Evolutionary conservation across 2,113 vertebrate species (phyloP), one percentile per base, ranked within the genome.

Genomic region (Alectura lathami): DNA sequence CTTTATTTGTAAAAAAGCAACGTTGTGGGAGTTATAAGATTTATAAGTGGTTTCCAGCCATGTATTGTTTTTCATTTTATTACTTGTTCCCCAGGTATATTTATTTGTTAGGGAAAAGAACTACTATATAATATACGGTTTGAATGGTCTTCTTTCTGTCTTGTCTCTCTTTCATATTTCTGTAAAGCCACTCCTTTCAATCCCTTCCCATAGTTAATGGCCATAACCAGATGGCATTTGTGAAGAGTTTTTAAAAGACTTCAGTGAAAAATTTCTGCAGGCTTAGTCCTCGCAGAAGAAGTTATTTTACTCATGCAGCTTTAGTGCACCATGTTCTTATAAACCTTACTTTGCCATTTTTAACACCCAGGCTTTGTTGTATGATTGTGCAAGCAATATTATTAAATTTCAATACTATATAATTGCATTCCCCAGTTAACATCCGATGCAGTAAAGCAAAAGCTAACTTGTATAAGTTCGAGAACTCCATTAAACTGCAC

Each of bases 211-310:
- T 72, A 84, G 81, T 87, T 89, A 94, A 94, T 78, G 82, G 48
- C 84, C 67, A 87, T 88, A 92, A 83, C 57, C 75, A 94, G 72
- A 86, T 88, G 88, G 66, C 2, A 0, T 82, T 95, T 90, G 13
- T 64, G 86, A 82, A 94, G 56, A 59, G 54, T 80, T 96, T 95
- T 90, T 89, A 51, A 73, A 85, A 95, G 86, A 68, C 70, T 69
- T 54, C 30, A 83, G 63, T 87, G 60, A 94, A 96, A 96, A 87
- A 54, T 66, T 75, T 95, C 88, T 81, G 70, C 51, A 92, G 50
- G 57, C 40, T 56, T 72, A 66, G 4, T 88, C 51, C 26, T 60
- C 48, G 34, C 9, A 62, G 74, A 92, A 62, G 27, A 89, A 90
- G 45, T 53, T 68, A 62, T 10, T 23, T n/a, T 78, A 64, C 27